These are phyloP conservation scores for Phycodurus eques DNA, from an alignment of 2,113 vertebrate genomes.

Conservation along the genomic window DNA sequence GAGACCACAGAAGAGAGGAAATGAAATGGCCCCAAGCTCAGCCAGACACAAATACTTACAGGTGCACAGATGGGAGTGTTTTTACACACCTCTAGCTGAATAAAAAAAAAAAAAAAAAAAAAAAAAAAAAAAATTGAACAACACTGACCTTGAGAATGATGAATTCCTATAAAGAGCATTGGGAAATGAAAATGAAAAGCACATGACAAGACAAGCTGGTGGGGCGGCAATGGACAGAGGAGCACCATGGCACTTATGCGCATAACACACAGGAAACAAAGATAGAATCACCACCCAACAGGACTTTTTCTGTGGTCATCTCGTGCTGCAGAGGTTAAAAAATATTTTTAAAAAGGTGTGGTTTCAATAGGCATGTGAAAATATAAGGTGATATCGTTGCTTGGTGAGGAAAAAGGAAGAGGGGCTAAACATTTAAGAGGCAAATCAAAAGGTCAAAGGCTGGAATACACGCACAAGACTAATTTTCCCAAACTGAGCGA, in stretches of 20 bases:
- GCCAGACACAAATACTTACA: constrained; percentile 37
- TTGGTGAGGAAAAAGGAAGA: constrained; percentile 24
- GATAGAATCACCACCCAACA: constrained; percentile 38
- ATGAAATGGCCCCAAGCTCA: constrained; percentile 59
- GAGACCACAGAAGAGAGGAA: constrained; percentile 54
- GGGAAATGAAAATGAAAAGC: constrained; percentile 51
- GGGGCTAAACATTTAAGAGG: constrained; percentile 56
- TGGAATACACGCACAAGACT: constrained; percentile 41
- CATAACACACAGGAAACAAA: constrained; percentile 40
- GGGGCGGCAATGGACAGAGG: constrained; percentile 34
- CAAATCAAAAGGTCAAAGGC: constrained; percentile 52
- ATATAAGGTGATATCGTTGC: constrained; percentile 43
- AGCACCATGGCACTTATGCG: constrained; percentile 18
- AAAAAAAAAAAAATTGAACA: constrained; percentile 13
- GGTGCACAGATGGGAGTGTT: constrained; percentile 33
- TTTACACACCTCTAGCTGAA: constrained; percentile 34
- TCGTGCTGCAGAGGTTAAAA: constrained; percentile 15
- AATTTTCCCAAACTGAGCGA: constrained; percentile 3
- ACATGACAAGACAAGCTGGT: constrained; percentile 44
- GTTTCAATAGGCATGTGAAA: constrained; percentile 7
- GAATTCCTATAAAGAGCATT: constrained; percentile 34
- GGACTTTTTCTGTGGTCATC: constrained; percentile 8
- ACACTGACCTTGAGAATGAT: constrained; percentile 49
- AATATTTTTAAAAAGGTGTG: background rate
- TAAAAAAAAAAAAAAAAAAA: too few species aligned